Evolutionary conservation across 2,888 invertebrate species (phyloP), one percentile per base, ranked within the genome.

Genomic region (Dicycla oo): DNA sequence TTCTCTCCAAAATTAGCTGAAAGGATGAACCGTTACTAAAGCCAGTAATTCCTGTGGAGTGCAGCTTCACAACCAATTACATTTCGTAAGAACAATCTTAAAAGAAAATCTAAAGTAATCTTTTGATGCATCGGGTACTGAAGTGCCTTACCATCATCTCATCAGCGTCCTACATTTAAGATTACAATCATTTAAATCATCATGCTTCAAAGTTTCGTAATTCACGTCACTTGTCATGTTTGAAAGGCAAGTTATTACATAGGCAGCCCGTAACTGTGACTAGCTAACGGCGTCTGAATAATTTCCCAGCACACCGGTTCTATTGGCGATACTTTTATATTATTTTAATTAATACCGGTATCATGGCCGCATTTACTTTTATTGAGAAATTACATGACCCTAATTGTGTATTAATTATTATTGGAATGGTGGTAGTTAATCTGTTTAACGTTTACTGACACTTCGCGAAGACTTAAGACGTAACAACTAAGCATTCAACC

Each of bases 271-370:
- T 64, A 40, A 61, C 45, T 73, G 63, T 63, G 56, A 56, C 62
- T 69, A 57, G 60, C 20, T 75, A 80, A 83, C 80, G 81, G 82
- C 69, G 66, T 67, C 63, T 75, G 54, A 60, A 82, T 82, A 80
- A 80, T 82, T 86, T 84, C 80, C 71, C 80, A 84, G 61, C 75
- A 86, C 78, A 86, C 78, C 80, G 84, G 82, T 76, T 68, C 64
- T 77, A 75, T 67, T 43, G 49, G n/a, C 23, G 38, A 71, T 67
- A 73, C 58, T 73, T 70, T 66, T 72, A 72, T 61, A 70, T 71
- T 61, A 70, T 71, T 72, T 72, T 54, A 67, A 75, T 75, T 60
- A 69, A 73, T 71, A 80, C 83, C 75, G 71, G 76, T 79, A 79
- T 84, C 60, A 78, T 80, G 63, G 73, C 73, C 70, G 68, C 56